phyloP scores from a whole-genome alignment of 2,888 invertebrate genomes.

The Eurytoma adleriae region DNA sequence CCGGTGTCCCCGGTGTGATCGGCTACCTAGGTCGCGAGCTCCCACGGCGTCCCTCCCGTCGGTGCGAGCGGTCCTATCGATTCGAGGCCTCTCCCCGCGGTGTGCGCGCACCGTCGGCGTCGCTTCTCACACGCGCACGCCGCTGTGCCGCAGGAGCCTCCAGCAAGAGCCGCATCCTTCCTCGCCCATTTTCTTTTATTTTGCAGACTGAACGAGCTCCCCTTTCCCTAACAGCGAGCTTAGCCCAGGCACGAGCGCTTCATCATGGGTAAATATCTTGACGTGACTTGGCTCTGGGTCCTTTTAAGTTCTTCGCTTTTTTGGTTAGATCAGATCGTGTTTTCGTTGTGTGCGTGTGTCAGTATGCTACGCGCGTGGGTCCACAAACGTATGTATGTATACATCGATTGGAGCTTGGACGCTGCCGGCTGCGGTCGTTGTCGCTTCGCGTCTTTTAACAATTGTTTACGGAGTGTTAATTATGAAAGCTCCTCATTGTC shows the following conservation, averaged over 20 bases:
- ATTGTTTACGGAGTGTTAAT: too few species aligned
- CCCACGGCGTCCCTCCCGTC: too few species aligned
- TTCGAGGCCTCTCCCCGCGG: background rate
- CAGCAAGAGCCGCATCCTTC: background rate
- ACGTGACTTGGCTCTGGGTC: background rate
- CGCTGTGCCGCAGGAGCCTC: background rate
- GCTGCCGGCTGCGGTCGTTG: too few species aligned
- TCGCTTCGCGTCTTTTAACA: too few species aligned
- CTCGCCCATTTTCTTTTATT: slow-evolving; percentile 22
- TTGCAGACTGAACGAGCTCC: slow-evolving; percentile 37
- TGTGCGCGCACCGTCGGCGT: background rate
- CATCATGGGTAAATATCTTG: slow-evolving; percentile 56
- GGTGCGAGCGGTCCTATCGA: too few species aligned
- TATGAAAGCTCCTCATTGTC: too few species aligned
- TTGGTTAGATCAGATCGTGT: slow-evolving; percentile 5
- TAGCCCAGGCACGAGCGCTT: slow-evolving; percentile 26
- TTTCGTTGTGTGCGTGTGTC: background rate
- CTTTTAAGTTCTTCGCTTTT: background rate
- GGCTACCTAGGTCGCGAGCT: too few species aligned
- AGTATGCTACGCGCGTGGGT: too few species aligned
- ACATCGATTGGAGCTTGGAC: too few species aligned
- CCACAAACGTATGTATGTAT: too few species aligned
- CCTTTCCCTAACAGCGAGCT: slow-evolving; percentile 20
- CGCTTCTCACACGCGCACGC: background rate
- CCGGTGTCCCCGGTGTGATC: too few species aligned